Conservation (phyloP, 23 tunicate species). For the Trididemnum miniatum region DNA sequence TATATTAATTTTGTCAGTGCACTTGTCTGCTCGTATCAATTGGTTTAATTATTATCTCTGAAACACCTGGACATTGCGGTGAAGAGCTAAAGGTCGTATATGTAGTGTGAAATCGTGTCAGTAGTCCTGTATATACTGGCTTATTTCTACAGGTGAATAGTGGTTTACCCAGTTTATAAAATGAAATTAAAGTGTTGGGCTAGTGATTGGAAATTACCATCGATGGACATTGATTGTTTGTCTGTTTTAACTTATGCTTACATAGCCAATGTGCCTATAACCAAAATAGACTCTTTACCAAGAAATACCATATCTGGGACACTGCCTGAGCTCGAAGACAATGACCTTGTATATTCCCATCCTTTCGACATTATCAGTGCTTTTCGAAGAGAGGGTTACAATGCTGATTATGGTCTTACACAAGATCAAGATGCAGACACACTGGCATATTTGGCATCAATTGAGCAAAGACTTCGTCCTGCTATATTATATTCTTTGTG, state of each 20-base stretch:
- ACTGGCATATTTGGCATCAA: slow-evolving; percentile 63
- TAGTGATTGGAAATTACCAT: slow-evolving; percentile 64
- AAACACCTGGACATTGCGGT: too few relatives aligned
- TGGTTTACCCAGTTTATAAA: too few relatives aligned
- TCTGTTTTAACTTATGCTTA: slow-evolving; percentile 69
- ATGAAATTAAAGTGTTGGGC: slow-evolving; percentile 71
- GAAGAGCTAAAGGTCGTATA: too few relatives aligned
- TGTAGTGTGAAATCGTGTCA: too few relatives aligned
- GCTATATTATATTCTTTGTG: slow-evolving; percentile 65
- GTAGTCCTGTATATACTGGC: too few relatives aligned
- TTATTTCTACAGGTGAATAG: too few relatives aligned
- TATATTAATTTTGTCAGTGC: too few relatives aligned
- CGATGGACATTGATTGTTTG: slow-evolving; percentile 71
- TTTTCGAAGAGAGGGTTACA: slow-evolving; percentile 77
- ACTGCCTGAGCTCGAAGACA: slow-evolving; percentile 68
- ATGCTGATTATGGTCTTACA: slow-evolving; percentile 60
- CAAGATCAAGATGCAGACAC: slow-evolving; percentile 72
- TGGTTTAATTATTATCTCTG: too few relatives aligned
- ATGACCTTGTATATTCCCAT: slow-evolving; percentile 54
- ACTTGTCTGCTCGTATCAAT: too few relatives aligned
- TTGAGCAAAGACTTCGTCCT: slow-evolving; percentile 72
- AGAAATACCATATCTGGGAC: slow-evolving; percentile 58
- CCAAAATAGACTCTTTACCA: slow-evolving; percentile 19
- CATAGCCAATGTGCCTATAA: slow-evolving; percentile 52
- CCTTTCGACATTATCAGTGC: slow-evolving; percentile 51